A percentile compares a stretch with the other conserved stretches of the same genome.
Evolutionary conservation across 2,888 invertebrate species (phyloP).

Genomic region (Sminthurinus aureus): DNA sequence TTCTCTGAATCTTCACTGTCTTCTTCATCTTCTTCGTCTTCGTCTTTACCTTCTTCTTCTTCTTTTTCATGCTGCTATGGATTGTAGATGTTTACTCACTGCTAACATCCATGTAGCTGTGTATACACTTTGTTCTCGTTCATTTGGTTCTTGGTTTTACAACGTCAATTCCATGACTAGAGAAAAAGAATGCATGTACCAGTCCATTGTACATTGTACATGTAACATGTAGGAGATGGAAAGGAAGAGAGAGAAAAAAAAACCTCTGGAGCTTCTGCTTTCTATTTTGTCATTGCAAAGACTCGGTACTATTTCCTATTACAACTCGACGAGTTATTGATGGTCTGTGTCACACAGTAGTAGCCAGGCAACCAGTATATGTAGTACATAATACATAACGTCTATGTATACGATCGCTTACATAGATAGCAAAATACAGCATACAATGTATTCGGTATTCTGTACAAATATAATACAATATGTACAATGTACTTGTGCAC

Average conservation of each 20-base stretch:
- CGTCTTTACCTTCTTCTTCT: background rate
- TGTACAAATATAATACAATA: too few species aligned
- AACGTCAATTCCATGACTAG: too few species aligned
- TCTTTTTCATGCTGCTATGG: background rate
- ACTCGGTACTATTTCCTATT: background rate
- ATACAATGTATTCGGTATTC: too few species aligned
- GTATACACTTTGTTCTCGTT: slow-evolving; percentile 18
- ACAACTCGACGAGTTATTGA: slow-evolving; percentile 39
- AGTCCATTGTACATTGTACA: too few species aligned
- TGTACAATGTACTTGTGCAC: background rate
- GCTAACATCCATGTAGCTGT: background rate
- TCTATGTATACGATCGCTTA: too few species aligned
- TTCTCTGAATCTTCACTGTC: background rate
- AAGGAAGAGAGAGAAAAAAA: background rate
- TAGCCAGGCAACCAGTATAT: slow-evolving; percentile 12
- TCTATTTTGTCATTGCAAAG: background rate
- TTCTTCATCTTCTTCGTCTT: background rate
- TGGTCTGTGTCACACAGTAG: slow-evolving; percentile 37
- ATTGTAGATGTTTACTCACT: background rate
- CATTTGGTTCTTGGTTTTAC: slow-evolving; percentile 9
- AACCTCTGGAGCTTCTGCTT: background rate
- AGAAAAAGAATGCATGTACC: too few species aligned
- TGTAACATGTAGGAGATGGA: background rate
- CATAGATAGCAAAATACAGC: too few species aligned
- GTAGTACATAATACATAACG: too few species aligned